These are phyloP conservation scores for Gopherus evgoodei DNA, from an alignment of 2,113 vertebrate species.

Conservation along the genomic window DNA sequence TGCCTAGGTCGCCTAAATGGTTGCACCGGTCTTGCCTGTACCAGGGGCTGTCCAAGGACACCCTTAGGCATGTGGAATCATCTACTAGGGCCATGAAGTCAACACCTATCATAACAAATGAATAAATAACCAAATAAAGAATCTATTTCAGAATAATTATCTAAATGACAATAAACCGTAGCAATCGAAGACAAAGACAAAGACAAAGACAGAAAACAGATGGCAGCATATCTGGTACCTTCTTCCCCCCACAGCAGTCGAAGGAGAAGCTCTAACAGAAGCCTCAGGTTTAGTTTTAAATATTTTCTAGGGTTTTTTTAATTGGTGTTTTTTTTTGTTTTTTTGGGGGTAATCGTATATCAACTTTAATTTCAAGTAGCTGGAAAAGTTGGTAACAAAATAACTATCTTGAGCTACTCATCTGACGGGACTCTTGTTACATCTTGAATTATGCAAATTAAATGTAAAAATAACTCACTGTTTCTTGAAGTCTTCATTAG, in stretches of 20 bases:
- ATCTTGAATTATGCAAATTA: background rate
- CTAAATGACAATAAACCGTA: background rate
- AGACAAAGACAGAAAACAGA: background rate
- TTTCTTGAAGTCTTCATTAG: background rate
- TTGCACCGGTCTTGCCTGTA: background rate
- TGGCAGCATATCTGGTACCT: fast-evolving
- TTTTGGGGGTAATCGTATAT: background rate
- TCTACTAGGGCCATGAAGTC: fast-evolving
- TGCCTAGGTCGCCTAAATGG: too few relatives aligned
- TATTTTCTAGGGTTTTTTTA: background rate
- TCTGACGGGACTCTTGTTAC: background rate
- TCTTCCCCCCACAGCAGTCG: background rate
- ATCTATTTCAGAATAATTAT: background rate
- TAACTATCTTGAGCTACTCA: background rate
- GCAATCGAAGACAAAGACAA: background rate
- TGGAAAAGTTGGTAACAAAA: background rate
- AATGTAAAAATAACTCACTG: background rate
- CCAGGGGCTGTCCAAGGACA: too few relatives aligned
- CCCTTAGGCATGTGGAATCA: background rate
- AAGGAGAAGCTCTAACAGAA: background rate
- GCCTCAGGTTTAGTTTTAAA: background rate
- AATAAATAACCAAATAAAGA: background rate
- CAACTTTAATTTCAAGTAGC: background rate
- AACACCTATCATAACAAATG: background rate
- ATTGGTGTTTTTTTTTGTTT: background rate